Base-by-base conservation (phyloP, 2,113 vertebrate species). In the Epinephelus moara region DNA sequence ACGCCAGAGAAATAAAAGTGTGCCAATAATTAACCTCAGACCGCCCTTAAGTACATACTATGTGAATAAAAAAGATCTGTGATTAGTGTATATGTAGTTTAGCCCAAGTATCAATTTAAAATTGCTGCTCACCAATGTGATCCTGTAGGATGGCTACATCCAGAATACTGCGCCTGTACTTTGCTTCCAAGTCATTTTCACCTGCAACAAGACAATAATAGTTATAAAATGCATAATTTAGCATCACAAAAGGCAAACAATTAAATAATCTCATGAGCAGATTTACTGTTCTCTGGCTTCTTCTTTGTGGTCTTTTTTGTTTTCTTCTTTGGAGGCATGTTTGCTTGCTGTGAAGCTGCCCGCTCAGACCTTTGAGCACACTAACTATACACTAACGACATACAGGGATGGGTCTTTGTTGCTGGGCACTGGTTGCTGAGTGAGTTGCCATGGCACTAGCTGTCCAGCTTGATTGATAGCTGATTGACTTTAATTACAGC, bases 321-420 rank as follows among this genome's bases (percentile, higher is more conserved):
- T 66, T 88, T 93, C 69, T 87, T 94, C 75, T 96, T 95, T 15
- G 89, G 93, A 45, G 95, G 87, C 96, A 96, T 96, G 52, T 78
- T 67, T 60, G 57, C 50, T 75, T 15, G 42, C 27, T 75, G 60
- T 30, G 14, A 60, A 1, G 27, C 70, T 52, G 45, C 63, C 52
- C 80, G 40, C 11, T 82, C 75, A 77, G n/a, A 49, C 70, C 49
- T 64, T 73, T 33, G 27, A 67, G 14, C 18, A 37, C 21, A 50
- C 6, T 8, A 23, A 12, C 19, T 21, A 27, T 0, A 55, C 62
- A 27, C 63, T 61, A 27, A 42, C 23, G 23, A 68, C 27, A 21
- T 33, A 53, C 33, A 71, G 59, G 56, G 85, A 87, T 87, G 84
- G 55, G 25, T 55, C 55, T 70, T 40, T 81, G 86, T 87, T 86